Percentiles rank a stretch among this genome's conserved stretches.
Evolutionary conservation across 2,113 vertebrate genomes (phyloP).

Genomic region (Peucedramus taeniatus): DNA sequence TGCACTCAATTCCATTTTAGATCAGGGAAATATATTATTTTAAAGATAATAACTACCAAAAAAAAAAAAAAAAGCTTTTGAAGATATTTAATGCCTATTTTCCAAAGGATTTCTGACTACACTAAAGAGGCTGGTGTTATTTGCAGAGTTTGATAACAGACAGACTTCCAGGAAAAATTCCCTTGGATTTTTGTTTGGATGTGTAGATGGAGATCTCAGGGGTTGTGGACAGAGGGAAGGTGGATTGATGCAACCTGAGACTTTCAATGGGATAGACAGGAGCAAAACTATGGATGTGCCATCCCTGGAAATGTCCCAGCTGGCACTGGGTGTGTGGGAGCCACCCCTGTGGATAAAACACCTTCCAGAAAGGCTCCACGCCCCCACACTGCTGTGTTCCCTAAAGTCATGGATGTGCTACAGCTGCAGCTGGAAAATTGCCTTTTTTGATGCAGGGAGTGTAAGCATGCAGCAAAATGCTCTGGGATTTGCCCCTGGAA

Average conservation of each 20-base stretch:
- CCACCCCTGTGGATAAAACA: background rate
- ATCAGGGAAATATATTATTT: background rate
- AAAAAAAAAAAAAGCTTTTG: background rate
- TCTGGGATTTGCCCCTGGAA: background rate
- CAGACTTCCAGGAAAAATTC: background rate
- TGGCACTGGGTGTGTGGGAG: background rate
- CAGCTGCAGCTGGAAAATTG: background rate
- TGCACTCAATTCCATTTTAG: background rate
- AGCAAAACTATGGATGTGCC: background rate
- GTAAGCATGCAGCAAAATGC: background rate
- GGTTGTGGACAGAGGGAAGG: background rate
- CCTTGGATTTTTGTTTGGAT: background rate
- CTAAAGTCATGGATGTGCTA: accelerated
- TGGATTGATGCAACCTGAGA: background rate
- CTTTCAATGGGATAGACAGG: background rate
- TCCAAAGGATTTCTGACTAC: background rate
- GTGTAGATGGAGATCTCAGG: background rate
- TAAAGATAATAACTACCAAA: background rate
- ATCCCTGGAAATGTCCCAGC: background rate
- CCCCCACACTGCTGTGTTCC: background rate
- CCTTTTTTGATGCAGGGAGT: background rate
- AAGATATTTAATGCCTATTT: background rate
- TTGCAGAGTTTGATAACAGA: background rate
- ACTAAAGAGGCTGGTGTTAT: background rate
- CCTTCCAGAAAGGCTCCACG: background rate